Conservation (phyloP, 2,113 vertebrate genomes). For the Apteryx mantelli region DNA sequence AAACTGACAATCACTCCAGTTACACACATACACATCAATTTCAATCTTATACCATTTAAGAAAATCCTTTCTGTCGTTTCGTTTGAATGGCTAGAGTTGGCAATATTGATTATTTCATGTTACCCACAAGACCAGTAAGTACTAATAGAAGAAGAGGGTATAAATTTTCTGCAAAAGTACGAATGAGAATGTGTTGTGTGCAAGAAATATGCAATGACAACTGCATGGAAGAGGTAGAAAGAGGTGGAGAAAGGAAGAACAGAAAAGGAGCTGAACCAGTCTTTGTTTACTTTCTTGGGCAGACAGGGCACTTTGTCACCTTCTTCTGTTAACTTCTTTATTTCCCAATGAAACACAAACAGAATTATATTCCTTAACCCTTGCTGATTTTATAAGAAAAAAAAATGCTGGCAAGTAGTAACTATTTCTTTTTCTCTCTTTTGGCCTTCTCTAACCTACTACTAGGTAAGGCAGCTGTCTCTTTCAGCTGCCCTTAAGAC, state of each 20-base stretch:
- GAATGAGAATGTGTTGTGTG: neutral
- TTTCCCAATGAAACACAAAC: neutral
- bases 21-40: neutral
- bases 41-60: neutral
- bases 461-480: neutral
- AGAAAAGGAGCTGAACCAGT: neutral
- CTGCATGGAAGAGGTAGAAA: neutral
- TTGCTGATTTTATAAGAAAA: neutral
- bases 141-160: neutral
- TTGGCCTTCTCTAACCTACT: neutral
- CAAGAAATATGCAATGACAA: neutral
- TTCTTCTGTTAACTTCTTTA: neutral
- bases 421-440: neutral
- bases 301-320: neutral
- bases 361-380: accelerated
- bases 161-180: neutral
- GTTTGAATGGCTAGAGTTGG: neutral
- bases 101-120: neutral
- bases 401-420: neutral
- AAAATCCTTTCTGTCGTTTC: neutral
- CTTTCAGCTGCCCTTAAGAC: neutral
- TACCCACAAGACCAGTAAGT: neutral
- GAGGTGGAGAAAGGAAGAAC: neutral
- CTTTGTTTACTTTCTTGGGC: neutral
- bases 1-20: neutral